phyloP scores from a whole-genome alignment of 2,888 invertebrate genomes.

The Pyrocoelia pectoralis region DNA sequence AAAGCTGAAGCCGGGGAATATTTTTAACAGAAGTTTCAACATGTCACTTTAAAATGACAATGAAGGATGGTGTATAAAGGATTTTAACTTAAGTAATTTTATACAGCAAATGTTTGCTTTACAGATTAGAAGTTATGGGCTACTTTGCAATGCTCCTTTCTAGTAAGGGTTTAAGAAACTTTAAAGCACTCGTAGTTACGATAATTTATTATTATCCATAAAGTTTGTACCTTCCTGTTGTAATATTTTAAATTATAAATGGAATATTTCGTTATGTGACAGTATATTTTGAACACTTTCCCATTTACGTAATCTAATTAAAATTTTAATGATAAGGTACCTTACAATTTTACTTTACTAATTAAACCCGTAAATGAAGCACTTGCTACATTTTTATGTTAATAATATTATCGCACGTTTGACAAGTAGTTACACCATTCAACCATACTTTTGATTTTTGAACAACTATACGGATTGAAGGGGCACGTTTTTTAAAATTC shows the following conservation, averaged over 20 bases:
- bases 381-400: too few relatives aligned
- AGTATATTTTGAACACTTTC: conserved; percentile 4
- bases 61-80: conserved; percentile 5
- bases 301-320: not conserved
- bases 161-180: conserved; percentile 12
- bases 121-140: conserved; percentile 11
- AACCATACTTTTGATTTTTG: too few relatives aligned
- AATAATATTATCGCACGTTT: too few relatives aligned
- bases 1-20: not conserved
- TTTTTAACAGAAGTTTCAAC: conserved; percentile 5
- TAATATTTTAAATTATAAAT: conserved; percentile 11
- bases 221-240: conserved; percentile 1
- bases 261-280: not conserved
- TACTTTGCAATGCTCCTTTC: conserved; percentile 6
- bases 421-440: too few relatives aligned
- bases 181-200: conserved; percentile 4
- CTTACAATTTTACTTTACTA: too few relatives aligned
- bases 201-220: conserved; percentile 14
- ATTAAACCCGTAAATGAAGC: too few relatives aligned
- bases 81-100: conserved; percentile 14
- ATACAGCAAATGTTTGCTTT: conserved; percentile 9
- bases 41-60: conserved; percentile 7
- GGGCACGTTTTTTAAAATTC: too few relatives aligned
- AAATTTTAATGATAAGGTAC: conserved; percentile 1
- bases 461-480: too few relatives aligned